Conservation (phyloP, 2,888 invertebrate species). For the Ophonus ardosiacus region DNA sequence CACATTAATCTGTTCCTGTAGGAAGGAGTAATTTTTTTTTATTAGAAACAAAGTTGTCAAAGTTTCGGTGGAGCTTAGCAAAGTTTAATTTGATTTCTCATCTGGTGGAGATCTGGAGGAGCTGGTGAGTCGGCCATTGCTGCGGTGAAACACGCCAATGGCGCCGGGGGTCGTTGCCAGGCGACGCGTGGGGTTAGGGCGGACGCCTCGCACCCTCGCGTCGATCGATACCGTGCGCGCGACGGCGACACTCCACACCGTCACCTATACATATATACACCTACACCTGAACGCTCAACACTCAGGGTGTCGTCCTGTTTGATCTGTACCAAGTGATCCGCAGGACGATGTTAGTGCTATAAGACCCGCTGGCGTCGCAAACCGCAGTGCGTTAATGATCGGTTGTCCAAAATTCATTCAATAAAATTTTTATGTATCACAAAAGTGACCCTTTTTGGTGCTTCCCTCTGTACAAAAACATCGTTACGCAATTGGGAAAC, state of each 20-base stretch:
- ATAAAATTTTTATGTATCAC: no score
- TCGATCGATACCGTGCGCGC: constrained; percentile 62
- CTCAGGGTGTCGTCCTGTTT: background rate
- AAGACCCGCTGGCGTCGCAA: no score
- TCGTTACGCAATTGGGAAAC: no score
- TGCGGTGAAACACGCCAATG: constrained; percentile 70
- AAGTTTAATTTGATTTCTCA: constrained; percentile 32
- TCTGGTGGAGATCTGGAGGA: constrained; percentile 17
- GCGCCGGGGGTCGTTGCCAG: constrained; percentile 74
- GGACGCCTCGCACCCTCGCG: constrained; percentile 49
- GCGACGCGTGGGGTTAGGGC: constrained; percentile 71
- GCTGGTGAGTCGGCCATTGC: constrained; percentile 46
- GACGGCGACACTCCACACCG: constrained; percentile 19
- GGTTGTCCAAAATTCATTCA: no score
- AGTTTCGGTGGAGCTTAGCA: background rate
- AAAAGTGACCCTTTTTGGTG: no score
- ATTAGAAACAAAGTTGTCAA: no score
- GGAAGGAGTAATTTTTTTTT: no score
- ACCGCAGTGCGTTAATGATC: no score
- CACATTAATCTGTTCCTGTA: no score
- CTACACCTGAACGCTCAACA: background rate
- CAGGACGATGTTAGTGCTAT: no score
- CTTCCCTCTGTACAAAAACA: no score
- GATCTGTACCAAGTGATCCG: no score
- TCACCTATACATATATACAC: background rate